Conservation (phyloP, 1,140 invertebrate species). For the Heliconius eleuchia region DNA sequence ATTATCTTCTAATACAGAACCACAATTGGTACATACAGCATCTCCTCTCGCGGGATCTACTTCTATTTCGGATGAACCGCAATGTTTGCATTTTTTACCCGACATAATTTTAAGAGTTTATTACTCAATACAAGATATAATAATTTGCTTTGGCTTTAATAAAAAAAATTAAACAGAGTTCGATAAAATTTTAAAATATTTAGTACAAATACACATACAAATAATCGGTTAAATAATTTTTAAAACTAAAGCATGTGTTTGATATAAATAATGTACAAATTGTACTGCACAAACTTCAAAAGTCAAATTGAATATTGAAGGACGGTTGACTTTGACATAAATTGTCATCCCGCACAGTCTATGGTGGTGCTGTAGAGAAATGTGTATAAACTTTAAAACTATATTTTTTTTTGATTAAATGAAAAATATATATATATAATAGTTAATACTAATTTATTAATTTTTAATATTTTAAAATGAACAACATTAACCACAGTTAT, state of each 20-base stretch:
- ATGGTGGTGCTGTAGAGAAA: no score
- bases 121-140: background rate
- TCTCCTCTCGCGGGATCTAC: constrained; percentile 95
- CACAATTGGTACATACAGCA: constrained; percentile 97
- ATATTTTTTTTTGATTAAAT: no score
- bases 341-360: background rate
- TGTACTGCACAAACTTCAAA: constrained; percentile 6
- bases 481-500: no score
- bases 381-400: no score
- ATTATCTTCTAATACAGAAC: constrained; percentile 96
- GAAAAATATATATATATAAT: no score
- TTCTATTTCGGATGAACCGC: constrained; percentile 97
- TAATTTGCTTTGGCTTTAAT: background rate
- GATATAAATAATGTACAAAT: constrained; percentile 4
- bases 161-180: background rate
- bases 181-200: background rate
- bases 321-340: background rate
- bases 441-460: no score
- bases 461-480: no score
- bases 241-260: background rate
- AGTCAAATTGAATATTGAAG: background rate
- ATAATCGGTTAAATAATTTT: background rate
- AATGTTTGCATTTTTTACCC: constrained; percentile 91
- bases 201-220: background rate
- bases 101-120: constrained; percentile 69